Percentiles rank a stretch among this genome's conserved stretches.
Conservation (phyloP, 1,140 invertebrate species). For the Ips typographus region DNA sequence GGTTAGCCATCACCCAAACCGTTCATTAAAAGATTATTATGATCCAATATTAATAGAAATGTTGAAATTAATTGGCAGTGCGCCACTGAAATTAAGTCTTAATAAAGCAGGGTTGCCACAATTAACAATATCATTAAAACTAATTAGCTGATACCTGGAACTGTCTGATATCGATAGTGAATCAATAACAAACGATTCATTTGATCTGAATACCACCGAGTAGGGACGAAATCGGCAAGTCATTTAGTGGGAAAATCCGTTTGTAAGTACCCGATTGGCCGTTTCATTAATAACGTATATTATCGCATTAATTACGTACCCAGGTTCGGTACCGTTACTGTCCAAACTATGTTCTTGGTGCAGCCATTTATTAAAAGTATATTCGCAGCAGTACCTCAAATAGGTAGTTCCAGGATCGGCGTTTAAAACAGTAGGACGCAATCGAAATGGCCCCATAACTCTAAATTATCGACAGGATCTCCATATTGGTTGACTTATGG, state of each 20-base stretch:
- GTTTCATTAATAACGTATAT: neutral
- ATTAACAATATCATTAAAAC: too few species aligned
- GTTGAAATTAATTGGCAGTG: too few species aligned
- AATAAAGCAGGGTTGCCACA: too few species aligned
- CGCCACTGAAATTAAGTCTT: too few species aligned
- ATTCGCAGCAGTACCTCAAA: conserved; percentile 8
- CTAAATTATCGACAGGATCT: conserved; percentile 9
- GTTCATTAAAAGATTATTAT: too few species aligned
- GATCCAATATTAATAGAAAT: too few species aligned
- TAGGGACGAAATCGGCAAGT: too few species aligned
- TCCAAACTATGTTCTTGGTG: neutral
- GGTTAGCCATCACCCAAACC: too few species aligned
- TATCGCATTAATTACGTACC: conserved; percentile 1
- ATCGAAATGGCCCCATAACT: conserved; percentile 6
- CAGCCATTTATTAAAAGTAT: conserved; percentile 4
- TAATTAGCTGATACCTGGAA: too few species aligned
- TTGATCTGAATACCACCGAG: too few species aligned
- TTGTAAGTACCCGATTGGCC: neutral
- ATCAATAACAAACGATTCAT: too few species aligned
- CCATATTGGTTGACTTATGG: conserved; percentile 2
- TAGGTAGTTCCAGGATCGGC: conserved; percentile 8
- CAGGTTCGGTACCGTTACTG: neutral
- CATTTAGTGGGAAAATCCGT: neutral
- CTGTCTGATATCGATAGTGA: too few species aligned
- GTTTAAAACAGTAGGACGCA: conserved; percentile 7